A percentile compares a stretch with the other conserved stretches of the same genome.
These are phyloP conservation scores for Helostoma temminkii DNA, from an alignment of 2,797 vertebrate genomes.

Conservation along the genomic window DNA sequence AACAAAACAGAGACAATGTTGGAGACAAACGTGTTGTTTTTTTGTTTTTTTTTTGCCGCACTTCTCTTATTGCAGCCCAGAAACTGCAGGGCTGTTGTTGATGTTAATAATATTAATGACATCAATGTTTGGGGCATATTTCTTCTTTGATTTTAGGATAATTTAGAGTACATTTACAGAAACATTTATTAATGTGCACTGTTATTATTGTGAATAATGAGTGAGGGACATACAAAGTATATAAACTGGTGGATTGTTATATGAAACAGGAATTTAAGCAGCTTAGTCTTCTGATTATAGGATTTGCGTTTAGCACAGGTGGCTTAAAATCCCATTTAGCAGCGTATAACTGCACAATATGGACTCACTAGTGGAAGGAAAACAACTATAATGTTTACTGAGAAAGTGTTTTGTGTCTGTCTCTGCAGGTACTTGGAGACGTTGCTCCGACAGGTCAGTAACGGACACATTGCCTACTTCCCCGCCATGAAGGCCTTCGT, in stretches of 20 bases:
- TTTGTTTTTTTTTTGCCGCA: not conserved
- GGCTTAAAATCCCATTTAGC: not conserved
- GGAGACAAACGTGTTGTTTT: too few relatives aligned
- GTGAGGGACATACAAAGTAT: too few relatives aligned
- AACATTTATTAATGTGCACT: too few relatives aligned
- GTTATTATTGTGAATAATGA: too few relatives aligned
- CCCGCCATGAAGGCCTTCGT: slow-evolving; percentile 99
- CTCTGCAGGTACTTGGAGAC: slow-evolving; percentile 96
- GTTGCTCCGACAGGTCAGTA: slow-evolving; percentile 97
- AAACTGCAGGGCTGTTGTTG: not conserved
- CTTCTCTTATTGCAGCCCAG: not conserved
- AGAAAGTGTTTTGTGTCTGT: not conserved
- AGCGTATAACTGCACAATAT: too few relatives aligned
- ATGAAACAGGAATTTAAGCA: not conserved
- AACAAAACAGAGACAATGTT: not conserved
- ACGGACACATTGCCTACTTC: slow-evolving; percentile 98
- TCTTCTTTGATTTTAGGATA: not conserved
- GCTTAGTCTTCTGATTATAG: not conserved
- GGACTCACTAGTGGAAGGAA: not conserved
- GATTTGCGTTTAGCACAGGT: not conserved
- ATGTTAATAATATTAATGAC: not conserved
- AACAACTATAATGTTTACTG: not conserved
- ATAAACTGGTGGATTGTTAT: too few relatives aligned
- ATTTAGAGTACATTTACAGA: too few relatives aligned
- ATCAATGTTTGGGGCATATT: not conserved